phyloP scores from a whole-genome alignment of 1,140 invertebrate species.

The Drosophila baimaii region DNA sequence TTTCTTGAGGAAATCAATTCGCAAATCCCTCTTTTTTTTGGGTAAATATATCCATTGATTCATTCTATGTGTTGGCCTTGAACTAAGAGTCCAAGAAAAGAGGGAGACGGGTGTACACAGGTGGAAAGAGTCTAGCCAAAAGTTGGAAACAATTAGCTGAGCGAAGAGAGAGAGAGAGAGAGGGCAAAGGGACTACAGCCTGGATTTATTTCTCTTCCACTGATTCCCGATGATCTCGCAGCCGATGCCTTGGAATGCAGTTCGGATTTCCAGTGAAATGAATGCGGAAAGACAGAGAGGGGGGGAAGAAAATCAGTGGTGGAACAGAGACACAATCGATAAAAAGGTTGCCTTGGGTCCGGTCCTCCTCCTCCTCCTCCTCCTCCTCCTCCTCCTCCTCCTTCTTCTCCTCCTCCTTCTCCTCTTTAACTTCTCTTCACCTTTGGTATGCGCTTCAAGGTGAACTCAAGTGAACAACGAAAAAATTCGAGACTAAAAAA shows the following conservation, averaged over 20 bases:
- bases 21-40: not conserved
- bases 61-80: slow-evolving; percentile 13
- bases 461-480: slow-evolving; percentile 29
- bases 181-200: not conserved
- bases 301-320: slow-evolving; percentile 16
- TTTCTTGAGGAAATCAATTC: not conserved
- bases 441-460: slow-evolving; percentile 60
- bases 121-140: slow-evolving; percentile 10
- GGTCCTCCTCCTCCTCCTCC: slow-evolving; percentile 3
- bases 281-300: slow-evolving; percentile 48
- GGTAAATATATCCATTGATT: slow-evolving; percentile 1
- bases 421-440: slow-evolving; percentile 5
- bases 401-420: not conserved
- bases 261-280: slow-evolving; percentile 71
- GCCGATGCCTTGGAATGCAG: slow-evolving; percentile 76
- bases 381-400: not conserved
- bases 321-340: slow-evolving; percentile 72
- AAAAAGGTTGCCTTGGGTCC: slow-evolving; percentile 64
- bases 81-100: not conserved
- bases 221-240: slow-evolving; percentile 58
- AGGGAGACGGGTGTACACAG: slow-evolving; percentile 6
- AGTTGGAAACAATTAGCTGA: slow-evolving; percentile 73
- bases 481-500: slow-evolving; percentile 20
- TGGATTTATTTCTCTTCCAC: slow-evolving; percentile 10
- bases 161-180: slow-evolving; percentile 13